These are phyloP conservation scores for Canis aureus DNA, from an alignment of 2,113 vertebrate genomes.

Conservation along the genomic window DNA sequence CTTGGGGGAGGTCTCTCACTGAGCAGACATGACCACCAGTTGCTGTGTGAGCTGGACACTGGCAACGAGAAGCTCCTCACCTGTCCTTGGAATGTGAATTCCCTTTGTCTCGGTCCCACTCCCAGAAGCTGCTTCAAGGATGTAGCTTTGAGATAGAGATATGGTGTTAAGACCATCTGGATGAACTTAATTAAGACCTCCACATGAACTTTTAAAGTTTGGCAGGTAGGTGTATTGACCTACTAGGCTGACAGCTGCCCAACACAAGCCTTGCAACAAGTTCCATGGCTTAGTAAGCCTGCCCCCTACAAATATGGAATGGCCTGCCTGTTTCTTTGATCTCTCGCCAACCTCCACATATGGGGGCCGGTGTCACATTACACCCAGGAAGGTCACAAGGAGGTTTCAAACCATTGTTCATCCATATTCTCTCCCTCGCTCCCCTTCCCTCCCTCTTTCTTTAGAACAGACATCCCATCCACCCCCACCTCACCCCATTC, in stretches of 20 bases:
- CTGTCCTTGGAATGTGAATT: background rate
- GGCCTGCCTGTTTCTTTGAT: background rate
- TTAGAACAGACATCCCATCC: background rate
- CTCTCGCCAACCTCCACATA: background rate
- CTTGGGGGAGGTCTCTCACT: background rate
- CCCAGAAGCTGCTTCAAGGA: background rate
- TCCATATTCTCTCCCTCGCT: background rate
- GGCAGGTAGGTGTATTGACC: background rate
- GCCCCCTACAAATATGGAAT: background rate
- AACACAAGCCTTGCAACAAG: background rate
- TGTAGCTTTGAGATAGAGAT: background rate
- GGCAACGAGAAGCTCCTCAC: background rate
- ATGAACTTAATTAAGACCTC: background rate
- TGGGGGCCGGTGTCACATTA: background rate
- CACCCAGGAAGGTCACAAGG: background rate
- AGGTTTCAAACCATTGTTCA: background rate
- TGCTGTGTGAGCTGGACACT: background rate
- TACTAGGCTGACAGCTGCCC: background rate
- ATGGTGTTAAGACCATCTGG: background rate
- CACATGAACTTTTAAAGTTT: background rate
- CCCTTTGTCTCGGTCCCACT: background rate
- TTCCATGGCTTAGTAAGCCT: background rate
- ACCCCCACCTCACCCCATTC: background rate
- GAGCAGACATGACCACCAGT: background rate
- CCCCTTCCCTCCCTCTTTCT: accelerated